These are phyloP conservation scores for Acanthoscelides obtectus DNA, from an alignment of 2,888 invertebrate genomes.

Conservation along the genomic window DNA sequence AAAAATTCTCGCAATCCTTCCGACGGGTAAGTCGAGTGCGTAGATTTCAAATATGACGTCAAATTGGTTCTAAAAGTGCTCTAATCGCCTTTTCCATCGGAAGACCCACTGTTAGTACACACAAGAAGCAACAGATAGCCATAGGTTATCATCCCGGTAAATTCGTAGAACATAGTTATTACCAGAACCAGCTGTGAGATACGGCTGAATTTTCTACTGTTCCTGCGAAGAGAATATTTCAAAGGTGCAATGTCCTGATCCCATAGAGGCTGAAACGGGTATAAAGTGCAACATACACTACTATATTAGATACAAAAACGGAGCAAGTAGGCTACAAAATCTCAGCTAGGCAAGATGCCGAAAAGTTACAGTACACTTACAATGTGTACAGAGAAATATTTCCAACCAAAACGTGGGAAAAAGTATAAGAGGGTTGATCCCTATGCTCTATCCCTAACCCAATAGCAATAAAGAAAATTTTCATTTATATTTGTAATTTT, in stretches of 20 bases:
- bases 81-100: not conserved
- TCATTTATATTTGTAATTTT: too few species aligned
- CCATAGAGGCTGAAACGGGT: constrained; percentile 62
- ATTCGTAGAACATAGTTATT: constrained; percentile 42
- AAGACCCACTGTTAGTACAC: constrained; percentile 4
- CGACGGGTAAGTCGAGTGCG: too few species aligned
- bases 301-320: too few species aligned
- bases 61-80: too few species aligned
- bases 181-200: constrained; percentile 64
- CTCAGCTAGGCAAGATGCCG: not conserved
- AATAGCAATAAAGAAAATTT: too few species aligned
- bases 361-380: too few species aligned
- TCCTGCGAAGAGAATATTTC: constrained; percentile 72
- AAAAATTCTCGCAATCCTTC: too few species aligned
- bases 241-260: constrained; percentile 84
- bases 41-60: too few species aligned
- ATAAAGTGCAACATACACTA: not conserved
- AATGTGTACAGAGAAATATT: too few species aligned
- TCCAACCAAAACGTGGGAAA: too few species aligned
- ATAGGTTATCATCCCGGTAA: not conserved
- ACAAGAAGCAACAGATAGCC: constrained; percentile 9
- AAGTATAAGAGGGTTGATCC: too few species aligned
- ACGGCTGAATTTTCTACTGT: constrained; percentile 76
- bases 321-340: not conserved
- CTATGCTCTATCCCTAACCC: too few species aligned